phyloP scores from a whole-genome alignment of 2,888 invertebrate species.

The Sussaba pulchella region DNA sequence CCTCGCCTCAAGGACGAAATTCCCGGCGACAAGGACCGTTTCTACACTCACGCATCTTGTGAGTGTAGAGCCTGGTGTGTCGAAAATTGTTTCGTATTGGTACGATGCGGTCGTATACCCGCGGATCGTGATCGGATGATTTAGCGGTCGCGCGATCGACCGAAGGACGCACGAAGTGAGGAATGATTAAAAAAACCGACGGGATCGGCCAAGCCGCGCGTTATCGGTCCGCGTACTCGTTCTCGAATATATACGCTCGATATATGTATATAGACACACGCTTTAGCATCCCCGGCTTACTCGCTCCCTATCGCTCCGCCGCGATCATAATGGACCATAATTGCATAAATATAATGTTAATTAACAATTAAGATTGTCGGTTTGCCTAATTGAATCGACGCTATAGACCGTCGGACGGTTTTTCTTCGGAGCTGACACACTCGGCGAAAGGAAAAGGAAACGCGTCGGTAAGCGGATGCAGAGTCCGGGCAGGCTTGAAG shows the following conservation, averaged over 20 bases:
- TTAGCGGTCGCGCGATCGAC: not conserved
- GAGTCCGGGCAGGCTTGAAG: too few species aligned
- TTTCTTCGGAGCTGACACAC: slow-evolving; percentile 9
- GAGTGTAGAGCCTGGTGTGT: not conserved
- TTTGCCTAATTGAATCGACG: slow-evolving; percentile 82
- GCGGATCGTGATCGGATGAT: slow-evolving; percentile 27
- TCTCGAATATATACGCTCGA: too few species aligned
- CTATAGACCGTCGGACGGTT: slow-evolving; percentile 10
- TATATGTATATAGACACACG: too few species aligned
- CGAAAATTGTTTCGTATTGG: too few species aligned
- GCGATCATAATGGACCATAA: slow-evolving; percentile 81
- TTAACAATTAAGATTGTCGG: slow-evolving; percentile 82
- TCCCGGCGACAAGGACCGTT: too few species aligned
- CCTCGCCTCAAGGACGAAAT: slow-evolving; percentile 16
- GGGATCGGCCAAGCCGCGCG: slow-evolving; percentile 20
- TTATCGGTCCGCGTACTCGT: slow-evolving; percentile 6
- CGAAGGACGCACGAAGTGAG: not conserved
- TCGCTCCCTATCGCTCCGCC: slow-evolving; percentile 74
- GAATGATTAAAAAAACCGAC: slow-evolving; percentile 28
- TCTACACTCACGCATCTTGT: too few species aligned
- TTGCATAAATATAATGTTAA: slow-evolving; percentile 83
- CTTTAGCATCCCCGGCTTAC: slow-evolving; percentile 60
- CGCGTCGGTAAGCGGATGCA: slow-evolving; percentile 35
- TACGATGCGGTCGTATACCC: slow-evolving; percentile 10
- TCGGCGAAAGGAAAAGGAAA: slow-evolving; percentile 30